Conservation (phyloP, 2,797 vertebrate genomes). For the Myripristis jacobus region DNA sequence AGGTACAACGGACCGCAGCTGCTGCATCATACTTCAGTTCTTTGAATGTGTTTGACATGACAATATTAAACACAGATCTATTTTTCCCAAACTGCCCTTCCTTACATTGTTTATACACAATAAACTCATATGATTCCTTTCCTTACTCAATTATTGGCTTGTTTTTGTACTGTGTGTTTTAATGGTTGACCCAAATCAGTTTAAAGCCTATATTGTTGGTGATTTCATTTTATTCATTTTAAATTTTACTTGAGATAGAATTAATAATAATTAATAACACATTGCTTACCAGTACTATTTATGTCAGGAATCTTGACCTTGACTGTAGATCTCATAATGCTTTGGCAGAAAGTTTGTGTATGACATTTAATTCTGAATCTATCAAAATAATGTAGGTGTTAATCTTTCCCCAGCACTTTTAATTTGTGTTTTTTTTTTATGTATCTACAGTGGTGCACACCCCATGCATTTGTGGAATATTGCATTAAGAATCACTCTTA, state of each 20-base stretch:
- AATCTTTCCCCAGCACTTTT: neutral
- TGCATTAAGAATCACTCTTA: too few relatives aligned
- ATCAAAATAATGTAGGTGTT: conserved; percentile 1
- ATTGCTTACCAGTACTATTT: too few relatives aligned
- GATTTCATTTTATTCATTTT: too few relatives aligned
- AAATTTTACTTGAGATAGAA: too few relatives aligned
- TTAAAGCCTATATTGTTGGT: too few relatives aligned
- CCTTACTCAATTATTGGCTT: neutral
- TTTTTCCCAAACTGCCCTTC: neutral
- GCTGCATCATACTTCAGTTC: neutral
- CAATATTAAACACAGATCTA: neutral
- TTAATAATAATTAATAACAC: too few relatives aligned
- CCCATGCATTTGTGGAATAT: too few relatives aligned
- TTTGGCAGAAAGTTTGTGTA: conserved; percentile 2
- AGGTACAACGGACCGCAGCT: conserved; percentile 82
- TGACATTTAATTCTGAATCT: conserved; percentile 16
- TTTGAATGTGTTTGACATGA: neutral
- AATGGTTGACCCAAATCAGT: too few relatives aligned
- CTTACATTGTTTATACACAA: neutral
- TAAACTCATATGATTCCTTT: neutral
- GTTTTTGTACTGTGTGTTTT: neutral
- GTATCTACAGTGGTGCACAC: neutral
- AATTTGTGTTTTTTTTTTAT: conserved; percentile 10
- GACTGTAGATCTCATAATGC: neutral
- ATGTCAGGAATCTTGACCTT: conserved; percentile 20